These are phyloP conservation scores for Brachionus manjavacas DNA, from an alignment of 1,140 invertebrate species.

Conservation along the genomic window DNA sequence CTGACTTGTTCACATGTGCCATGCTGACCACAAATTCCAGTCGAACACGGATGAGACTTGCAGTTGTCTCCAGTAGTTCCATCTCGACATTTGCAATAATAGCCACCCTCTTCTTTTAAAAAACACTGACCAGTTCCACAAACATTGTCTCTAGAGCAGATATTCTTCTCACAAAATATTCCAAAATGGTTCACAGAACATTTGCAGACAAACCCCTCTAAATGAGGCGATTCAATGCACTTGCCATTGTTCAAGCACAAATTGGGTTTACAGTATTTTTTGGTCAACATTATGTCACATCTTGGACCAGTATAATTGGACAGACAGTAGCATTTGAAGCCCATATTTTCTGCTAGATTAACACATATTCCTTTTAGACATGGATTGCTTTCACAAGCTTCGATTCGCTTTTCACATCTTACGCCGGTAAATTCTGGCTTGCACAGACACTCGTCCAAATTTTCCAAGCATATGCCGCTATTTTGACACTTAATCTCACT, in stretches of 20 bases:
- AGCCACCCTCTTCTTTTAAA: background rate
- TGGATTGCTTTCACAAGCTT: background rate
- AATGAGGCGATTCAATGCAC: slow-evolving; percentile 8
- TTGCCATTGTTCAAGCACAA: slow-evolving; percentile 28
- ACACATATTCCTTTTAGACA: slow-evolving; percentile 43
- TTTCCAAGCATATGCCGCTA: slow-evolving; percentile 48
- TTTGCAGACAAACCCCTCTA: slow-evolving; percentile 24
- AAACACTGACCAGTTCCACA: background rate
- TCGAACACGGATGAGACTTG: slow-evolving; percentile 45
- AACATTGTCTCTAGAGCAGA: background rate
- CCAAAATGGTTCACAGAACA: slow-evolving; percentile 18
- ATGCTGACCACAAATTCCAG: slow-evolving; percentile 47
- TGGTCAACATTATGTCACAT: background rate
- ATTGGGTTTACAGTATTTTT: background rate
- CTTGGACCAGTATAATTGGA: background rate
- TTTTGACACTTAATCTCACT: slow-evolving; percentile 55
- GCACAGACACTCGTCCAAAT: slow-evolving; percentile 49
- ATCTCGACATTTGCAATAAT: slow-evolving; percentile 30
- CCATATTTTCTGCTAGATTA: background rate
- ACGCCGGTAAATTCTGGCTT: slow-evolving; percentile 46
- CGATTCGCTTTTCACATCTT: slow-evolving; percentile 38
- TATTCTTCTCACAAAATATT: slow-evolving; percentile 26
- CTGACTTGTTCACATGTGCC: slow-evolving; percentile 43
- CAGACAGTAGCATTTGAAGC: slow-evolving; percentile 28
- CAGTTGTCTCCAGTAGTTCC: background rate